Percentiles rank a stretch among this genome's conserved stretches.
These are phyloP conservation scores for Aldrovandia affinis DNA, from an alignment of 2,797 vertebrate species.

Conservation along the genomic window DNA sequence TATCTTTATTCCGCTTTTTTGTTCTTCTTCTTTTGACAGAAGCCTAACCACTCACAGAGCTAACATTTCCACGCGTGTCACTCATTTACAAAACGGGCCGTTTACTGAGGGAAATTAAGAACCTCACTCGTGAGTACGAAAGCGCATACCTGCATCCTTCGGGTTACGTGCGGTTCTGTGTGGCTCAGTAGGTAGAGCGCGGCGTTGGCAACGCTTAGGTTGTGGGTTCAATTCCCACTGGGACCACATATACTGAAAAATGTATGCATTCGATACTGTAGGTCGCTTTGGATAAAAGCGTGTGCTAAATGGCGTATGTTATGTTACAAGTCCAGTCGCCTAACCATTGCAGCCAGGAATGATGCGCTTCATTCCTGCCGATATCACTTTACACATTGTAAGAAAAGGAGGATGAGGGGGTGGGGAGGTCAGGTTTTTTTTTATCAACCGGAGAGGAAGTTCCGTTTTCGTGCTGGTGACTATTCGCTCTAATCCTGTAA, in stretches of 20 bases:
- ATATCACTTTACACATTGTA: background rate
- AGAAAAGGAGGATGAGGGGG: background rate
- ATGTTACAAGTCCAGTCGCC: too few species aligned
- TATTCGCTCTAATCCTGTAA: constrained; percentile 15
- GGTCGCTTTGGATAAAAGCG: too few species aligned
- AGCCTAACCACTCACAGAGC: constrained; percentile 14
- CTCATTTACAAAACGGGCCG: background rate
- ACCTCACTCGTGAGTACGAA: background rate
- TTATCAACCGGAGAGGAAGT: constrained; percentile 10
- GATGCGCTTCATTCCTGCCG: background rate
- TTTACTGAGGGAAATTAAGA: constrained; percentile 15
- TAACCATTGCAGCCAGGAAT: too few species aligned
- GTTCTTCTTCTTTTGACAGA: too few species aligned
- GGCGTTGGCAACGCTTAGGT: too few species aligned
- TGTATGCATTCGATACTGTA: too few species aligned
- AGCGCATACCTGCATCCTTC: background rate
- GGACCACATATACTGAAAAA: too few species aligned
- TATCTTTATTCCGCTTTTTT: too few species aligned
- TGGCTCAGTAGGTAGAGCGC: too few species aligned
- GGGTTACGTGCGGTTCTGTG: background rate
- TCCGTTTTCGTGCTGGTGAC: background rate
- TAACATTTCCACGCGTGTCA: background rate
- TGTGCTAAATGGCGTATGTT: too few species aligned
- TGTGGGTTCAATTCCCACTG: too few species aligned
- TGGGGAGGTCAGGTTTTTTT: background rate